phyloP scores from a whole-genome alignment of 2,113 vertebrate species.

The Phyllostomus discolor region DNA sequence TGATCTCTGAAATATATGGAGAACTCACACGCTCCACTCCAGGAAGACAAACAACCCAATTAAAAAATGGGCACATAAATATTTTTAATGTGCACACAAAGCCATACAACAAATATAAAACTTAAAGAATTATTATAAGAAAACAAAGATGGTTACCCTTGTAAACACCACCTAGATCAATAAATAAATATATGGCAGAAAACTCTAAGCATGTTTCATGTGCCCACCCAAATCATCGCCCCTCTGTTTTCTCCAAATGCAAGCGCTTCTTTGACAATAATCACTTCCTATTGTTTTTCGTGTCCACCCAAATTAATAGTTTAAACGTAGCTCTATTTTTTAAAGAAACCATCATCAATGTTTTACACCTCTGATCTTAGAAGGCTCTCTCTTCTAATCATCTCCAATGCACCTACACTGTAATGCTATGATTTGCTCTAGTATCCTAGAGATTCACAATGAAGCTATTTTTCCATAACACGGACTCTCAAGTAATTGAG shows the following conservation, averaged over 20 bases:
- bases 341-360: accelerated
- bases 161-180: background rate
- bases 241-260: background rate
- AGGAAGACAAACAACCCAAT: too few relatives aligned
- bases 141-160: background rate
- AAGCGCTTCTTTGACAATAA: background rate
- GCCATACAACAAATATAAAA: background rate
- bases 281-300: background rate
- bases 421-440: background rate
- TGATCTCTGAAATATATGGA: too few relatives aligned
- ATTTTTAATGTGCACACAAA: background rate
- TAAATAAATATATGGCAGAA: background rate
- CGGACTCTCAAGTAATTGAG: background rate
- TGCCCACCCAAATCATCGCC: accelerated
- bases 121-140: background rate
- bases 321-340: background rate
- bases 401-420: background rate
- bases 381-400: background rate
- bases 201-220: background rate
- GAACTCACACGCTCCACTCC: too few relatives aligned
- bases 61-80: background rate
- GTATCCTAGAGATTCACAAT: background rate
- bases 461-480: background rate
- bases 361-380: background rate
- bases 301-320: background rate